These are phyloP conservation scores for Metellina segmentata DNA, from an alignment of 2,888 invertebrate species.

Conservation along the genomic window DNA sequence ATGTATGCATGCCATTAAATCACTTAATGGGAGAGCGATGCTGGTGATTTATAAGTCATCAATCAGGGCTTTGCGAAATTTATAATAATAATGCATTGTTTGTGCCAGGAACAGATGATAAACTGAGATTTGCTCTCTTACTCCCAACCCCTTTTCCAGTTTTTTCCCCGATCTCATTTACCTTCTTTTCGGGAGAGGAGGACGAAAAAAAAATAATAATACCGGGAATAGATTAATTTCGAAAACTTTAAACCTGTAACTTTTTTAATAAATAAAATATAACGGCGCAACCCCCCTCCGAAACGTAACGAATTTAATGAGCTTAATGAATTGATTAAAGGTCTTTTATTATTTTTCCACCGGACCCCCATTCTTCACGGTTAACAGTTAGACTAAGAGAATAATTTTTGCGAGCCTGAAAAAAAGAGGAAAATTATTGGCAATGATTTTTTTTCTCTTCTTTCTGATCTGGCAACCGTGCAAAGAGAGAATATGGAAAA, in stretches of 20 bases:
- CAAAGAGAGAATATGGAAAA: slow-evolving; percentile 33
- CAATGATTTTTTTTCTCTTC: slow-evolving; percentile 49
- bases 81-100: slow-evolving; percentile 77
- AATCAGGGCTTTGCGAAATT: slow-evolving; percentile 71
- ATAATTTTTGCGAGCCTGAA: slow-evolving; percentile 24
- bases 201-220: slow-evolving; percentile 31
- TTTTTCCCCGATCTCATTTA: slow-evolving; percentile 61
- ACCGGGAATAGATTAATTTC: slow-evolving; percentile 72
- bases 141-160: neutral
- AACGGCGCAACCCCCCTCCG: slow-evolving; percentile 35
- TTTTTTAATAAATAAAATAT: slow-evolving; percentile 76
- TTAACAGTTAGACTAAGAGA: slow-evolving; percentile 53
- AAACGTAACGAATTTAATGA: slow-evolving; percentile 74
- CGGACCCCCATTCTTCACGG: slow-evolving; percentile 64
- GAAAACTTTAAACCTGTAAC: slow-evolving; percentile 75
- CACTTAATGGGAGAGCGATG: slow-evolving; percentile 73
- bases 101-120: slow-evolving; percentile 76
- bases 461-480: neutral
- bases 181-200: slow-evolving; percentile 45
- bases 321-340: slow-evolving; percentile 76
- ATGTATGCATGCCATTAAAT: slow-evolving; percentile 76
- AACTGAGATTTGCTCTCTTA: slow-evolving; percentile 69
- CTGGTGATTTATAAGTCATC: slow-evolving; percentile 76
- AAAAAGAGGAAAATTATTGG: slow-evolving; percentile 65
- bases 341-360: slow-evolving; percentile 73